Percentiles rank a stretch among this genome's conserved stretches.
phyloP scores from a whole-genome alignment of 2,888 invertebrate species.

The Hirtodrosophila duncani region DNA sequence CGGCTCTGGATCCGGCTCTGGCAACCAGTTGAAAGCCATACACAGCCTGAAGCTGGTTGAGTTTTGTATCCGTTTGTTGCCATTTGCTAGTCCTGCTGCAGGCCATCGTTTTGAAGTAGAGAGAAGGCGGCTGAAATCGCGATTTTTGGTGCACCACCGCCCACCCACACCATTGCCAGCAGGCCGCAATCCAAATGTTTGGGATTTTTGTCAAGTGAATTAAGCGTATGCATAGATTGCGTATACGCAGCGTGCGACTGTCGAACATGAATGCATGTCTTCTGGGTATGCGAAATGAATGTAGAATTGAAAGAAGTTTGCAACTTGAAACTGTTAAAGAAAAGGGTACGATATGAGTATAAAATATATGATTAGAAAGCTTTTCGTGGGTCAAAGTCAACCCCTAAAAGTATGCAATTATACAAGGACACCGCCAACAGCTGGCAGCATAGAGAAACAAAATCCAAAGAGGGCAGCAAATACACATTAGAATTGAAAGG shows the following conservation, averaged over 20 bases:
- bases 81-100: slow-evolving; percentile 36
- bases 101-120: slow-evolving; percentile 44
- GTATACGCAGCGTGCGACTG: slow-evolving; percentile 37
- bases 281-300: not conserved
- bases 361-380: no score
- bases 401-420: no score
- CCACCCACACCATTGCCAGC: not conserved
- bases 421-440: no score
- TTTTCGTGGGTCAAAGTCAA: no score
- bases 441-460: no score
- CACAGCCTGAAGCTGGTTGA: slow-evolving; percentile 43
- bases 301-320: no score
- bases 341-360: no score
- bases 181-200: slow-evolving; percentile 22
- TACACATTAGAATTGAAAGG: no score
- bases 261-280: no score
- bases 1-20: slow-evolving; percentile 15
- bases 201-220: slow-evolving; percentile 46
- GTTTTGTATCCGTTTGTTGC: slow-evolving; percentile 29
- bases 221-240: slow-evolving; percentile 41
- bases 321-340: no score
- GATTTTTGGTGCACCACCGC: slow-evolving; percentile 20
- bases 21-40: slow-evolving; percentile 15
- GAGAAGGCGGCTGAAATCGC: slow-evolving; percentile 35
- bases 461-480: no score